Evolutionary conservation across 2,113 vertebrate species (phyloP), one percentile per base, ranked within the genome.

Genomic region (Barbus barbus): DNA sequence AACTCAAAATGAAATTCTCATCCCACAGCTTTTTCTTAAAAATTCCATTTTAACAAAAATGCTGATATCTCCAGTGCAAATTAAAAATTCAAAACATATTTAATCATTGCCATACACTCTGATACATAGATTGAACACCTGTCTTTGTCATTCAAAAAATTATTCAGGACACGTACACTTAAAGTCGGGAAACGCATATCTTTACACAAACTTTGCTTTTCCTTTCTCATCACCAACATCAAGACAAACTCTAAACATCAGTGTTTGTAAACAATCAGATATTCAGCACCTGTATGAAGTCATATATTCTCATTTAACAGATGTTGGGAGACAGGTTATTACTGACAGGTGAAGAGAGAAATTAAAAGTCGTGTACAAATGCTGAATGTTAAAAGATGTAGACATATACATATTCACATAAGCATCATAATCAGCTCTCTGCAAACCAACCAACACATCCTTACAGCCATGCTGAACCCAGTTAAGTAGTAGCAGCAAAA

Each of bases 361-460:
- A 85, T 90, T 89, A 86, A 58, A 91, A 90, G 89, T 79, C 91
- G 44, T 93, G 90, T 93, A 93, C 90, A 94, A 92, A 91, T 90
- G 91, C 86, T 87, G 88, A 89, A 91, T 24, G 90, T 89, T 56
- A 90, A 90, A 85, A 87, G 73, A 63, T 90, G 86, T 90, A 90
- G 90, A 93, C 91, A 93, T 92, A 63, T 93, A 92, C 92, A 94
- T 93, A 93, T 93, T 93, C 90, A 93, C 91, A 94, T 86, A 90
- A 82, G 67, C 87, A 84, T 87, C 65, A 75, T 88, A 69, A 82
- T 86, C 65, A 74, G 13, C 33, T 28, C 9, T 44, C 65, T 33
- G 22, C 28, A 61, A 77, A 60, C 69, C 72, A 73, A 81, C 51
- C n/a, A n/a, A n/a, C n/a, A n/a, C n/a, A n/a, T n/a, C n/a, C 72